A percentile compares a stretch with the other conserved stretches of the same genome.
These are phyloP conservation scores for Hypercompe scribonia DNA, from an alignment of 2,888 invertebrate species.

Conservation along the genomic window DNA sequence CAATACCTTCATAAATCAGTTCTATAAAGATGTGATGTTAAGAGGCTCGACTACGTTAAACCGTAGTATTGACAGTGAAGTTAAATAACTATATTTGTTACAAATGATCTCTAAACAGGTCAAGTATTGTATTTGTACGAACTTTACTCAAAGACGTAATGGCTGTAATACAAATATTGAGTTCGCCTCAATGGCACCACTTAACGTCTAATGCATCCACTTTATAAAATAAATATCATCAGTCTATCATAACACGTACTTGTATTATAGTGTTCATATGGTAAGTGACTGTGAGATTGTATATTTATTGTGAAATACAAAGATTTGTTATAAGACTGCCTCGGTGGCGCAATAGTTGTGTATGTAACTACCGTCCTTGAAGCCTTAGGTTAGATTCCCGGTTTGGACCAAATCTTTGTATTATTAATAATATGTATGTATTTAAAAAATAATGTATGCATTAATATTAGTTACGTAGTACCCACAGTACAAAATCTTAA, in stretches of 20 bases:
- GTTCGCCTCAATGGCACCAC: conserved; percentile 13
- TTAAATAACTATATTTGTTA: conserved; percentile 12
- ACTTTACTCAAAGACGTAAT: conserved; percentile 20
- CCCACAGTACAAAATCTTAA: too few species aligned
- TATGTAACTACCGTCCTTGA: too few species aligned
- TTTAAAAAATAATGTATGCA: too few species aligned
- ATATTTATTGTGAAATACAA: not conserved
- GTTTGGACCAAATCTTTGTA: too few species aligned
- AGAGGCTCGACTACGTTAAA: not conserved
- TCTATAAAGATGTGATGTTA: not conserved
- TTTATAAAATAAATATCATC: conserved; percentile 16
- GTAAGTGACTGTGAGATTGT: conserved; percentile 8
- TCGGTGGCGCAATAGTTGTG: too few species aligned
- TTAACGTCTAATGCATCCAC: conserved; percentile 13
- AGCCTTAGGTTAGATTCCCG: too few species aligned
- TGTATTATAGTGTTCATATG: conserved; percentile 8
- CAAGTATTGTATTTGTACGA: conserved; percentile 9
- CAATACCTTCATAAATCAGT: not conserved
- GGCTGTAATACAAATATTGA: conserved; percentile 19
- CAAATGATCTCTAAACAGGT: conserved; percentile 15
- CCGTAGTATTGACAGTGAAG: not conserved
- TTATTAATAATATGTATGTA: too few species aligned
- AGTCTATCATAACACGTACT: conserved; percentile 3
- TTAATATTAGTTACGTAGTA: too few species aligned
- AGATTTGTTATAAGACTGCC: not conserved